Evolutionary conservation across 2,888 invertebrate genomes (phyloP).

Genomic region (Caenorhabditis japonica): DNA sequence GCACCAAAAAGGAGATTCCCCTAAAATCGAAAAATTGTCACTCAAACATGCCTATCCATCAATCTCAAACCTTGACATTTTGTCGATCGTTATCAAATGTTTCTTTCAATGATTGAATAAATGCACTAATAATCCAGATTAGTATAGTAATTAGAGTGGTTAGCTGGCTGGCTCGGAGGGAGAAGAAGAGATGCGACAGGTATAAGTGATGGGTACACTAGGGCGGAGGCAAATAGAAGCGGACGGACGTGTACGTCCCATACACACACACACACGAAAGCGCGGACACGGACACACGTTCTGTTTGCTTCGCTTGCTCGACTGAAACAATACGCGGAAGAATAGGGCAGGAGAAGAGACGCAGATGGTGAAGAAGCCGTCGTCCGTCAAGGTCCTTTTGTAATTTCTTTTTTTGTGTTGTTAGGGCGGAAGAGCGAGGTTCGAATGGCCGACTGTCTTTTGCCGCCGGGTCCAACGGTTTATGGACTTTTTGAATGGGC

Average conservation of each 20-base stretch:
- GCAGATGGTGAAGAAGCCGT: not conserved
- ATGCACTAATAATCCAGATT: conserved; percentile 13
- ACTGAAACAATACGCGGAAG: conserved; percentile 42
- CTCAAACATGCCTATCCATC: conserved; percentile 4
- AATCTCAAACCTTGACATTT: conserved; percentile 33
- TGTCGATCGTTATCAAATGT: no score
- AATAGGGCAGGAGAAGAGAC: conserved; percentile 9
- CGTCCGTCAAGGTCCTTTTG: conserved; percentile 34
- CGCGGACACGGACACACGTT: conserved; percentile 19
- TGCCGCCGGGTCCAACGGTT: not conserved
- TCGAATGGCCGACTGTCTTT: not conserved
- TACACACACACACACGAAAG: not conserved
- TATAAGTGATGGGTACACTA: conserved; percentile 17
- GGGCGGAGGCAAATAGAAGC: conserved; percentile 38
- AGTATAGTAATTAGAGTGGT: conserved; percentile 42
- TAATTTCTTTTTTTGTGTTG: conserved; percentile 20
- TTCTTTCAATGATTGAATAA: no score
- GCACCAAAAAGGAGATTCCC: not conserved
- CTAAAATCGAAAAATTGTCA: conserved; percentile 9
- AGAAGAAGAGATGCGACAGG: conserved; percentile 15
- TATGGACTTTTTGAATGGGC: conserved; percentile 40
- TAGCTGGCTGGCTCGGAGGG: not conserved
- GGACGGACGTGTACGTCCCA: conserved; percentile 6
- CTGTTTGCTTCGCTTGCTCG: conserved; percentile 41
- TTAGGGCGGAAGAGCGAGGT: not conserved